Percentiles rank a stretch among this genome's conserved stretches.
Conservation (phyloP, 2,888 invertebrate species). For the Chamaedrilus cognettii region DNA sequence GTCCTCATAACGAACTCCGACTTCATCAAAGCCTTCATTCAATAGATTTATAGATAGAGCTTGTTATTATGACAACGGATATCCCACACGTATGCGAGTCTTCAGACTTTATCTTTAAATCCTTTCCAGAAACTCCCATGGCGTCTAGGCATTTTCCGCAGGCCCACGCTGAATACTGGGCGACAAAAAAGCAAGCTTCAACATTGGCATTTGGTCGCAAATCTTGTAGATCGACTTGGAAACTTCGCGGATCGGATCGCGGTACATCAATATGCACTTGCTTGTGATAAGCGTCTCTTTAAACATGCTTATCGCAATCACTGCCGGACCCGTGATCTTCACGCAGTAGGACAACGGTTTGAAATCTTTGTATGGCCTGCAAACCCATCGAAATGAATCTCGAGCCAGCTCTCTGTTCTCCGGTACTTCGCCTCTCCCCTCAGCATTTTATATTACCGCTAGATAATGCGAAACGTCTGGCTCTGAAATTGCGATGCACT, state of each 20-base stretch:
- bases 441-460: slow-evolving; percentile 1
- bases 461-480: slow-evolving; percentile 24
- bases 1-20: not conserved
- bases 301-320: not conserved
- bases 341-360: not conserved
- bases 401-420: not conserved
- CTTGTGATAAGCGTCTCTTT: not conserved
- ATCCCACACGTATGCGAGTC: not conserved
- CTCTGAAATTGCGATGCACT: slow-evolving; percentile 23
- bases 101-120: no score
- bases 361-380: not conserved
- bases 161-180: no score
- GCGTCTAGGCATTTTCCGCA: slow-evolving; percentile 10
- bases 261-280: not conserved
- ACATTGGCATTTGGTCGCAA: not conserved
- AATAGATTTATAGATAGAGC: not conserved
- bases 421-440: slow-evolving; percentile 9
- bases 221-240: not conserved
- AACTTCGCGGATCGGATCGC: not conserved
- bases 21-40: not conserved
- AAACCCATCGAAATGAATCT: not conserved
- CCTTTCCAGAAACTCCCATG: no score
- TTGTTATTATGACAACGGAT: not conserved
- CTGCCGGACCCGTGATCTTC: not conserved
- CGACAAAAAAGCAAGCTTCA: not conserved